phyloP scores from a whole-genome alignment of 1,140 invertebrate species.

The Listronotus bonariensis region DNA sequence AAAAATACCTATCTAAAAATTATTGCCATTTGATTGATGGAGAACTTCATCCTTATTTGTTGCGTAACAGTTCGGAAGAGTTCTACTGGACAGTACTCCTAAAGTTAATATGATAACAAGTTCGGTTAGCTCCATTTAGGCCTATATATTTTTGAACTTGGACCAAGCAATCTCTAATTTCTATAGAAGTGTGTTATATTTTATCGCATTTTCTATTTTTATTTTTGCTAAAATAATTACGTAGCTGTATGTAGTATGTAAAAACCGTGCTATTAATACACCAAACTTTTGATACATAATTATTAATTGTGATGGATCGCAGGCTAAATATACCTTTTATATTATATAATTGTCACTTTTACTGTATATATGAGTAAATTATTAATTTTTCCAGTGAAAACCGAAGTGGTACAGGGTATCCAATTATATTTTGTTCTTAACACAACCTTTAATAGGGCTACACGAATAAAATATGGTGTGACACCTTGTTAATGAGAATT shows the following conservation, averaged over 20 bases:
- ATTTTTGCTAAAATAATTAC: slow-evolving; percentile 2
- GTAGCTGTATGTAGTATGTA: slow-evolving; percentile 1
- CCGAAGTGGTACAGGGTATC: not conserved
- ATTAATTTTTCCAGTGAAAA: slow-evolving; percentile 10
- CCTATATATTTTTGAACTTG: not conserved
- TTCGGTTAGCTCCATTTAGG: too few relatives aligned
- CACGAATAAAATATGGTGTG: too few relatives aligned
- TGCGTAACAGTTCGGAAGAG: too few relatives aligned
- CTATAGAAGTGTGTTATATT: not conserved
- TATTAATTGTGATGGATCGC: slow-evolving; percentile 4
- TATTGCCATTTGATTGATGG: too few relatives aligned
- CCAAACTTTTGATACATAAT: slow-evolving; percentile 11
- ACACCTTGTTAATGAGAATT: not conserved
- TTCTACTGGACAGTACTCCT: too few relatives aligned
- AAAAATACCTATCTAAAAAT: too few relatives aligned
- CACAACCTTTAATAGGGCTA: too few relatives aligned
- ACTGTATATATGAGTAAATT: slow-evolving; percentile 4
- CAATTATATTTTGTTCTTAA: too few relatives aligned
- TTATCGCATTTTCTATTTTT: not conserved
- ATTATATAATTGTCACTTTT: not conserved
- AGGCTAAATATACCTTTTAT: not conserved
- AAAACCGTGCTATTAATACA: slow-evolving; percentile 5
- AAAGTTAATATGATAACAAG: too few relatives aligned
- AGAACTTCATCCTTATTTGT: too few relatives aligned
- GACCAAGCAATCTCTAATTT: too few relatives aligned